These are phyloP conservation scores for Anadara kagoshimensis DNA, from an alignment of 1,140 invertebrate genomes.

Conservation along the genomic window DNA sequence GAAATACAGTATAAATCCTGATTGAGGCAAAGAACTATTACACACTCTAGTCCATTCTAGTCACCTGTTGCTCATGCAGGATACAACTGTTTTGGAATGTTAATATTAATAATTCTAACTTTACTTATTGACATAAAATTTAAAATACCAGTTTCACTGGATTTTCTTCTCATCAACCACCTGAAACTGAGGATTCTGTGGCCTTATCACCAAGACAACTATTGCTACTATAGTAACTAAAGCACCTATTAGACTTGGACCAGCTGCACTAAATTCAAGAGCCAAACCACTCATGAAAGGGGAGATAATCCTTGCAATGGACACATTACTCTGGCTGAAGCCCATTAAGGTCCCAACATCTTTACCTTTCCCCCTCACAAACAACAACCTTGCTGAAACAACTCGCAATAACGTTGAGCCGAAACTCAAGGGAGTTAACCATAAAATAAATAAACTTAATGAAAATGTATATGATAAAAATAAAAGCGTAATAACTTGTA, in stretches of 20 bases:
- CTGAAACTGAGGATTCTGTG: conserved; percentile 41
- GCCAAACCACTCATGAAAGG: conserved; percentile 70
- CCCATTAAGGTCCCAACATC: conserved; percentile 69
- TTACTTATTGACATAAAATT: no score
- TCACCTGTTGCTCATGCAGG: no score
- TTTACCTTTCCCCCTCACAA: conserved; percentile 53
- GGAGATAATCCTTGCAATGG: conserved; percentile 68
- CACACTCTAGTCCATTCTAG: no score
- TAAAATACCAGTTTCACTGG: no score
- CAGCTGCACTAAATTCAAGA: conserved; percentile 59
- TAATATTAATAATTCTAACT: no score
- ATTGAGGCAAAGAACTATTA: no score
- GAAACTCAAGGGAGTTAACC: conserved; percentile 64
- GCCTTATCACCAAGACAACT: conserved; percentile 46
- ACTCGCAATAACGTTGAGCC: conserved; percentile 68
- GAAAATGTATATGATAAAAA: conserved; percentile 41
- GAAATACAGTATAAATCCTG: no score
- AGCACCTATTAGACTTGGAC: conserved; percentile 53
- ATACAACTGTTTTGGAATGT: no score
- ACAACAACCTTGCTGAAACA: conserved; percentile 60
- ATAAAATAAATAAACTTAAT: conserved; percentile 53
- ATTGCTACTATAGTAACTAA: conserved; percentile 43
- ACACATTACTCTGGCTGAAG: conserved; percentile 68
- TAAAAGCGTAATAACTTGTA: conserved; percentile 53
- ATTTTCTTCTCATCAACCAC: background rate